Evolutionary conservation across 2,797 vertebrate genomes (phyloP).

Genomic region (Enteromius trimaculatus): DNA sequence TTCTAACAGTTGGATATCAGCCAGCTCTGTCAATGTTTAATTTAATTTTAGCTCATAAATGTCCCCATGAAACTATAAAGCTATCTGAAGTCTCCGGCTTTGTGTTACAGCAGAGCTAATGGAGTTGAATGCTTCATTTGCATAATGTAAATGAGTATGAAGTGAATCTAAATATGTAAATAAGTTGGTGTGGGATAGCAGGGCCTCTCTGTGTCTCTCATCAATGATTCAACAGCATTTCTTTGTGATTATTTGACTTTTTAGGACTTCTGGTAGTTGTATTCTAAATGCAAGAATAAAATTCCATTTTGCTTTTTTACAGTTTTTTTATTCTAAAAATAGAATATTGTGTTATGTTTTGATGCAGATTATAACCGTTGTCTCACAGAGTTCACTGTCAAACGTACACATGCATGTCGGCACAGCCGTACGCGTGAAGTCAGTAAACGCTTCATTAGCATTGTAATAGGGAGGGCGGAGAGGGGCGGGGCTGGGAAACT

Average conservation of each 20-base stretch:
- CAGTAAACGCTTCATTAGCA: constrained; percentile 85
- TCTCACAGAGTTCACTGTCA: constrained; percentile 38
- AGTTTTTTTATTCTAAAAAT: background rate
- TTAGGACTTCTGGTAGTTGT: background rate
- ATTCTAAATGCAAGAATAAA: background rate
- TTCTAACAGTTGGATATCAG: constrained; percentile 25
- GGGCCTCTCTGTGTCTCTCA: constrained; percentile 42
- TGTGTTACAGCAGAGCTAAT: constrained; percentile 74
- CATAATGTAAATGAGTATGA: constrained; percentile 80
- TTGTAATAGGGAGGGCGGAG: constrained; percentile 79
- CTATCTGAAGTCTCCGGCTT: constrained; percentile 65
- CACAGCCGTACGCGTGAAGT: background rate
- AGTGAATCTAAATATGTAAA: constrained; percentile 64
- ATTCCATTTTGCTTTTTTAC: background rate
- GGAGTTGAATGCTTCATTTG: constrained; percentile 75
- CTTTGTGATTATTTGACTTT: background rate
- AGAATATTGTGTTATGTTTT: constrained; percentile 19
- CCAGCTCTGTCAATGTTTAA: constrained; percentile 45
- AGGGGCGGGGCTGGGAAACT: constrained; percentile 73
- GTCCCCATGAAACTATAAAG: constrained; percentile 64
- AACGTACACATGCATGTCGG: background rate
- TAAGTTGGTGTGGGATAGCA: constrained; percentile 35
- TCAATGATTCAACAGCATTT: constrained; percentile 18
- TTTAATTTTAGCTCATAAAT: constrained; percentile 42
- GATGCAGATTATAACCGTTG: background rate